These are phyloP conservation scores for Xanthia togata DNA, from an alignment of 2,888 invertebrate species.

Conservation along the genomic window DNA sequence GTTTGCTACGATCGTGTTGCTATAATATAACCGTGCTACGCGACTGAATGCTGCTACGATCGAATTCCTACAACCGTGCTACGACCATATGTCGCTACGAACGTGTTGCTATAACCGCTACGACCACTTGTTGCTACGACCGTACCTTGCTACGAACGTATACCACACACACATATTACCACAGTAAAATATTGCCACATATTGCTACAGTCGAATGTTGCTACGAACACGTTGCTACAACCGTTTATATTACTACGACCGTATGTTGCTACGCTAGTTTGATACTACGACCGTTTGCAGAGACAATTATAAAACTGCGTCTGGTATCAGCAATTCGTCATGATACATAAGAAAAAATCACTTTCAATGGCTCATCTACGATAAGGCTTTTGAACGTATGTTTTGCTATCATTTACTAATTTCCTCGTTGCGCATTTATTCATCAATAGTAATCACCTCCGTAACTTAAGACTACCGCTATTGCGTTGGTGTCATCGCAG, in stretches of 20 bases:
- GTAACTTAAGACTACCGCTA: conserved; percentile 14
- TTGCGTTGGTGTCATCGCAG: conserved; percentile 16
- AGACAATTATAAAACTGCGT: background rate
- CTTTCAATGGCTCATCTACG: background rate
- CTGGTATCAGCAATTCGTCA: background rate
- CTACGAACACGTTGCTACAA: background rate
- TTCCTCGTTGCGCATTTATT: background rate
- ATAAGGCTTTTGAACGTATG: background rate
- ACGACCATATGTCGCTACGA: background rate
- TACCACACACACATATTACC: too few species aligned
- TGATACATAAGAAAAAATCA: background rate
- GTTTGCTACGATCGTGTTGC: background rate
- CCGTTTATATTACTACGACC: background rate
- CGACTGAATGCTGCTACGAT: background rate
- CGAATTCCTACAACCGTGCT: background rate
- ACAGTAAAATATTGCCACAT: too few species aligned
- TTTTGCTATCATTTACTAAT: background rate
- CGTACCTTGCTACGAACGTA: too few species aligned
- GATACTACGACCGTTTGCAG: background rate
- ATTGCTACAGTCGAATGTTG: background rate
- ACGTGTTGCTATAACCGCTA: background rate
- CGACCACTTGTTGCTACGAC: background rate
- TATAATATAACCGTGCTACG: background rate
- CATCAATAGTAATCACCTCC: conserved; percentile 9
- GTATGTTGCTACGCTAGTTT: background rate